phyloP scores from a whole-genome alignment of 2,797 vertebrate genomes.

The Malacoctenus gilli region DNA sequence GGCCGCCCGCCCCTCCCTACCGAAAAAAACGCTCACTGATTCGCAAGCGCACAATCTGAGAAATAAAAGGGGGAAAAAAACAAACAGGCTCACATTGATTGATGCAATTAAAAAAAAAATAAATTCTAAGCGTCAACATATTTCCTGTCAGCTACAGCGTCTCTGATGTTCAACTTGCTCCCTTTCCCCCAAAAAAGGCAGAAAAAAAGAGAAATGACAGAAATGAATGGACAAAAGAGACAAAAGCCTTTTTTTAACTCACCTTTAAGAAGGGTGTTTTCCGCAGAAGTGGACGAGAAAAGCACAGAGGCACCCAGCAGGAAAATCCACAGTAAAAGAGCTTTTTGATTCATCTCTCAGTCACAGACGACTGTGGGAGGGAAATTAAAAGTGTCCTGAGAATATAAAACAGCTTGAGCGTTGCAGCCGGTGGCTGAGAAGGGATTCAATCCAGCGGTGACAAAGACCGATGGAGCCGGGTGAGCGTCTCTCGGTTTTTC shows the following conservation, averaged over 20 bases:
- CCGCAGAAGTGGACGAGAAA: slow-evolving; percentile 40
- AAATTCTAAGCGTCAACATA: no score
- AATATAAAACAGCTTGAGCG: slow-evolving; percentile 15
- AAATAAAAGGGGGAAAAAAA: no score
- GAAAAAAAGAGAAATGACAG: background rate
- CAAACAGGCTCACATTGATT: no score
- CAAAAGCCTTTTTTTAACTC: slow-evolving; percentile 45
- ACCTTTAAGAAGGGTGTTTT: slow-evolving; percentile 69
- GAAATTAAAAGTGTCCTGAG: slow-evolving; percentile 19
- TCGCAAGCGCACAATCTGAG: no score
- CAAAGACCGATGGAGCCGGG: slow-evolving; percentile 33
- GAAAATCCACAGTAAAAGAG: slow-evolving; percentile 64
- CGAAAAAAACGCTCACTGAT: no score
- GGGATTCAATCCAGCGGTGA: slow-evolving; percentile 38
- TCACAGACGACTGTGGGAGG: slow-evolving; percentile 25
- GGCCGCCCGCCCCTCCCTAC: background rate
- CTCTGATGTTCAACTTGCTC: background rate
- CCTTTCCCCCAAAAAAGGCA: background rate
- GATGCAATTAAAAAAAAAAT: no score
- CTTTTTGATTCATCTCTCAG: slow-evolving; percentile 66
- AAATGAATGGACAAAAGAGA: slow-evolving; percentile 44
- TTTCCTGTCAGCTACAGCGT: no score
- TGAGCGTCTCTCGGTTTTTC: slow-evolving; percentile 37
- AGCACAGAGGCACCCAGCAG: slow-evolving; percentile 51
- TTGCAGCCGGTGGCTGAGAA: background rate